Conservation (phyloP, 2,888 invertebrate genomes). For the Platypus cylindrus region DNA sequence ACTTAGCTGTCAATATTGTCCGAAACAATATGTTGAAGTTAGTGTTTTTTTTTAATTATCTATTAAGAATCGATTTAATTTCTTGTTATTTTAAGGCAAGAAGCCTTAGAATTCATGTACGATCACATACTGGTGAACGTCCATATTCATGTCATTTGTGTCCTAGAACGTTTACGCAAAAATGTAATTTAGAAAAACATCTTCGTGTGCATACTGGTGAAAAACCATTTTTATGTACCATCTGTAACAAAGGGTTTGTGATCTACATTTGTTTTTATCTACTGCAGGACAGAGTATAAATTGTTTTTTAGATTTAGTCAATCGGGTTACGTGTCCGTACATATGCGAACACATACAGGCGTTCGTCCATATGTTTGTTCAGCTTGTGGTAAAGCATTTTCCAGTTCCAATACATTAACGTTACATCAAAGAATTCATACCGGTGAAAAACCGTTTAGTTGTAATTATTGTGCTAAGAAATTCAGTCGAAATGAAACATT, state of each 20-base stretch:
- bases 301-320: conserved; percentile 33
- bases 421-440: conserved; percentile 35
- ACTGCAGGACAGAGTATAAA: no score
- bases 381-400: conserved; percentile 36
- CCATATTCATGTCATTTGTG: conserved; percentile 34
- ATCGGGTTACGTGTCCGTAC: conserved; percentile 36
- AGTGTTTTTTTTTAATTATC: conserved; percentile 7
- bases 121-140: conserved; percentile 36
- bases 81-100: conserved; percentile 25
- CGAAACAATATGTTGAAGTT: conserved; percentile 38
- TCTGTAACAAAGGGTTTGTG: conserved; percentile 34
- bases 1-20: conserved; percentile 35
- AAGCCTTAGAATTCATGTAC: conserved; percentile 34
- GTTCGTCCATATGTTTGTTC: conserved; percentile 35
- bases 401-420: conserved; percentile 34
- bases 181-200: conserved; percentile 36
- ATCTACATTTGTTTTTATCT: no score
- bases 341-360: conserved; percentile 37
- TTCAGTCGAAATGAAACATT: conserved; percentile 34
- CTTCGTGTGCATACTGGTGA: conserved; percentile 36
- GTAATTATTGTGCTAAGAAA: conserved; percentile 31
- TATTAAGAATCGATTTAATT: not conserved
- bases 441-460: conserved; percentile 34
- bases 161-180: conserved; percentile 34
- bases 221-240: conserved; percentile 33